Conservation (phyloP, 2,113 vertebrate genomes). For the Petrocephalus zakoni region DNA sequence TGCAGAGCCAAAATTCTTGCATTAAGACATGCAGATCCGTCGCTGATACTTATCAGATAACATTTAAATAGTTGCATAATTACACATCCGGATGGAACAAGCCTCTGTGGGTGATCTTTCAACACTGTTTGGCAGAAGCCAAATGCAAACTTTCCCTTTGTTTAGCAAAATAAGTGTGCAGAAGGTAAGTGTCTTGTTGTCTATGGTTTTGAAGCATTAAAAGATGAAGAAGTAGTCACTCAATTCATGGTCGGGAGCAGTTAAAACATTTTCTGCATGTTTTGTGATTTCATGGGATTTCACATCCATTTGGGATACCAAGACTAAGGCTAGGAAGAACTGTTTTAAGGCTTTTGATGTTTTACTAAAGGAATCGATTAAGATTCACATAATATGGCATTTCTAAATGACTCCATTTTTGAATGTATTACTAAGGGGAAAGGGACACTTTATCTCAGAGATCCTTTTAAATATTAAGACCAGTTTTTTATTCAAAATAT, state of each 20-base stretch:
- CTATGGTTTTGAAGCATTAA: constrained; percentile 32
- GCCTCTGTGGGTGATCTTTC: constrained; percentile 43
- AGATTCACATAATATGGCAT: constrained; percentile 51
- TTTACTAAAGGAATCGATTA: constrained; percentile 53
- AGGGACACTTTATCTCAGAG: constrained; percentile 34
- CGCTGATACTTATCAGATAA: constrained; percentile 23
- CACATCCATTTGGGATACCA: constrained; percentile 41
- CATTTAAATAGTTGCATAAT: constrained; percentile 23
- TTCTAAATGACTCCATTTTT: constrained; percentile 37
- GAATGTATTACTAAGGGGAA: constrained; percentile 36
- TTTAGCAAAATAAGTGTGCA: constrained; percentile 25
- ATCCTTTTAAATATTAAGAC: constrained; percentile 53
- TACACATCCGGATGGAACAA: constrained; percentile 35
- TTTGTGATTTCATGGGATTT: constrained; percentile 55
- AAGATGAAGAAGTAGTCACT: constrained; percentile 41
- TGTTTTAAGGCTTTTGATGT: constrained; percentile 53
- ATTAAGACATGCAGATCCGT: background rate
- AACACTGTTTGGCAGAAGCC: constrained; percentile 33
- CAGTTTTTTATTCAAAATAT: constrained; percentile 25
- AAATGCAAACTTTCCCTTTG: constrained; percentile 26
- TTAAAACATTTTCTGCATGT: constrained; percentile 52
- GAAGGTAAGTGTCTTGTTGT: constrained; percentile 27
- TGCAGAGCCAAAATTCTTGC: background rate
- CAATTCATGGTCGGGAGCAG: constrained; percentile 37
- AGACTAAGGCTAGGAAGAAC: constrained; percentile 32